phyloP scores from a whole-genome alignment of 2,113 vertebrate genomes.

The Hystrix cristata region DNA sequence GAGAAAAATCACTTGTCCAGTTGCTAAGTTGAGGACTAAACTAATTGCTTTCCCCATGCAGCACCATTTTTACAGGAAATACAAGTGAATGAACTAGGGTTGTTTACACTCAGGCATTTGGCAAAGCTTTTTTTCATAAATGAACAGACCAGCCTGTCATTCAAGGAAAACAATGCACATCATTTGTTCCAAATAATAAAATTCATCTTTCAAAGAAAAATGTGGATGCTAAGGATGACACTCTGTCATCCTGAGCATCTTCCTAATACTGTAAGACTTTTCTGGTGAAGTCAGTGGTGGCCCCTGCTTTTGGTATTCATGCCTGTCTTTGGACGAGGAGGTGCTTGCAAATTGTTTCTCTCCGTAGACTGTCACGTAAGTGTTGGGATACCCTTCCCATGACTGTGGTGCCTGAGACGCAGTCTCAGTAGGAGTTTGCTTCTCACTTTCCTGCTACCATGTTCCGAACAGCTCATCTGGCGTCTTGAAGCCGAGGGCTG shows the following conservation, averaged over 20 bases:
- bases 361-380: neutral
- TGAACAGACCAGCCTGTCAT: neutral
- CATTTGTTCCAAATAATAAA: neutral
- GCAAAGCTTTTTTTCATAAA: neutral
- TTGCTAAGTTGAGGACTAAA: neutral
- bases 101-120: neutral
- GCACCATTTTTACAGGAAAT: neutral
- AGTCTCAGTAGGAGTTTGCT: neutral
- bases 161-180: neutral
- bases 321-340: neutral
- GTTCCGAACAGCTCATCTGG: neutral
- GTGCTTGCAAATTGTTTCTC: neutral
- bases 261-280: neutral
- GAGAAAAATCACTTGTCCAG: too few species aligned
- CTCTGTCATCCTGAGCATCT: neutral
- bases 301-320: neutral
- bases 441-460: too few species aligned
- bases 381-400: neutral
- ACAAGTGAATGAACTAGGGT: neutral
- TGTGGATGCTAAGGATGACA: neutral
- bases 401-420: neutral
- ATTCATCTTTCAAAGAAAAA: neutral
- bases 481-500: neutral
- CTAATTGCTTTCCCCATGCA: neutral
- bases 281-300: neutral